Conservation (phyloP, 2,888 invertebrate genomes). For the Achlya flavicornis region DNA sequence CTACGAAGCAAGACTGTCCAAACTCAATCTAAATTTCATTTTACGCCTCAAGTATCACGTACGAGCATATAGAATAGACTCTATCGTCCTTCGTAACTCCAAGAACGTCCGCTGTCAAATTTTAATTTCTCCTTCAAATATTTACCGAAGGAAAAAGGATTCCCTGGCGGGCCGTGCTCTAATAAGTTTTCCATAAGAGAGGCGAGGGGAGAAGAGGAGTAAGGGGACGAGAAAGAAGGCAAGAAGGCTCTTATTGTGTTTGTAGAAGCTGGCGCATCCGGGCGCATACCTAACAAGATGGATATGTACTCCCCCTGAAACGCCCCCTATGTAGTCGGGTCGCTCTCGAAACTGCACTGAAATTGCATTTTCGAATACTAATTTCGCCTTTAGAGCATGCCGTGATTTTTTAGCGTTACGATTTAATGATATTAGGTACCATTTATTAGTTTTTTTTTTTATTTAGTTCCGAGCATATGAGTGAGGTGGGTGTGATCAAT, state of each 20-base stretch:
- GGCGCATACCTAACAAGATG: slow-evolving; percentile 84
- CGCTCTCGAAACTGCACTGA: slow-evolving; percentile 70
- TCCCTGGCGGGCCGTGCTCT: slow-evolving; percentile 81
- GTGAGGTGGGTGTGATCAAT: slow-evolving; percentile 20
- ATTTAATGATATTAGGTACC: not conserved
- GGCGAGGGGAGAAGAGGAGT: slow-evolving; percentile 42
- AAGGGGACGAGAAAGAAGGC: slow-evolving; percentile 48
- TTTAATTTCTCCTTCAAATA: slow-evolving; percentile 84
- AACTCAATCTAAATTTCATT: slow-evolving; percentile 83
- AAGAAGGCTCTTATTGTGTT: slow-evolving; percentile 82
- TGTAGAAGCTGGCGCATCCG: slow-evolving; percentile 83
- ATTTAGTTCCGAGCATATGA: not conserved
- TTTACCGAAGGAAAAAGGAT: slow-evolving; percentile 84
- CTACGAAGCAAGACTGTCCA: slow-evolving; percentile 64
- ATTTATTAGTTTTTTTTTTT: not conserved
- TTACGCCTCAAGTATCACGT: slow-evolving; percentile 81
- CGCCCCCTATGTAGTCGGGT: slow-evolving; percentile 63
- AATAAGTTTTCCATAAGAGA: slow-evolving; percentile 84
- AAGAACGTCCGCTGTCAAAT: slow-evolving; percentile 81
- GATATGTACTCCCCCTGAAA: slow-evolving; percentile 78
- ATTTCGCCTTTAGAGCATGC: slow-evolving; percentile 66
- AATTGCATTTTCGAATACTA: slow-evolving; percentile 83
- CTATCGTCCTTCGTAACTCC: slow-evolving; percentile 67
- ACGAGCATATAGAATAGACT: slow-evolving; percentile 75
- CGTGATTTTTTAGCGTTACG: slow-evolving; percentile 18